Base-by-base conservation (phyloP, 2,113 vertebrate species). In the Rhea pennata region DNA sequence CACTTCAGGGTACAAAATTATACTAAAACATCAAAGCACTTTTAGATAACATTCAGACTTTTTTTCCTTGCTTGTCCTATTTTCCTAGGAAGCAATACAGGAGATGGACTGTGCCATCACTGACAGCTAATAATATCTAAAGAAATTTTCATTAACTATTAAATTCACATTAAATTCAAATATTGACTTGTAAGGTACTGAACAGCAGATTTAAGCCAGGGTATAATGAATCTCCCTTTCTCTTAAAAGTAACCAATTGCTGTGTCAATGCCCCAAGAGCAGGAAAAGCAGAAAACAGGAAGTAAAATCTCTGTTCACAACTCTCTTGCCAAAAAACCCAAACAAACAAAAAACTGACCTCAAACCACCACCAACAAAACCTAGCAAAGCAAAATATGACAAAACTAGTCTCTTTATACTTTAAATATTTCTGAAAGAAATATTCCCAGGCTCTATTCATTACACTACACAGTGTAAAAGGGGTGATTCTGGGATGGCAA, bases 181-280 rank as follows among this genome's bases (percentile, higher is more conserved):
- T 62, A 17, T 50, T 39, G 73, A 50, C 48, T 91, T 71, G 65
- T 61, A 29, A 50, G 72, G 85, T 27, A 56, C 42, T 13, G 67
- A 92, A 48, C 53, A 81, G 89, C 93, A 88, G 46, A 72, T 73
- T 92, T 86, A 94, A 93, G 61, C 50, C 91, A 89, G 89, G 1
- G 21, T 22, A 29, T 75, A 80, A 94, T 26, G 84, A 74, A 78
- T 75, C 84, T 53, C 82, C 82, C 48, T 58, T 71, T 71, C 90
- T 74, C 73, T 89, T 58, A 73, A 36, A 95, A 94, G 89, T 61
- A 84, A 94, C 74, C 83, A 77, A 62, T 17, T 70, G 67, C 44
- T 92, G 26, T 10, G 54, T 3, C 33, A 12, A 48, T 65, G 42
- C 54, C 89, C 44, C 4, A 0, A 9, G 67, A 92, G 84, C 59